Percentiles rank a stretch among this genome's conserved stretches.
Evolutionary conservation across 2,797 vertebrate genomes (phyloP).

Genomic region (Malurus splendens): DNA sequence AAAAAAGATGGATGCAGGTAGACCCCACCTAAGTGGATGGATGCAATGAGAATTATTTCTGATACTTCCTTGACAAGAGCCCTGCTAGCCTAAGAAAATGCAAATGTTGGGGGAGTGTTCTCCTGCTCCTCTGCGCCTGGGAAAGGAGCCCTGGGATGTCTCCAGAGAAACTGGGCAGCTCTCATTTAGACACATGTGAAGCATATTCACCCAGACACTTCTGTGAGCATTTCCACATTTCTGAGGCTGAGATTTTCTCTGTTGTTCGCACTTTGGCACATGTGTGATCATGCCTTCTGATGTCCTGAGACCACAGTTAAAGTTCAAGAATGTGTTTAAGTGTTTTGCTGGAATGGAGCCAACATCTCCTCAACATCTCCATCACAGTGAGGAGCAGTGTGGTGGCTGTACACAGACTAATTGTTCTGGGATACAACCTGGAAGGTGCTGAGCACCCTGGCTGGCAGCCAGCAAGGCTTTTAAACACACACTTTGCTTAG

Average conservation of each 20-base stretch:
- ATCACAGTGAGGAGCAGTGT: not conserved
- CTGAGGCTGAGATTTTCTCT: not conserved
- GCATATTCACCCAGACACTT: not conserved
- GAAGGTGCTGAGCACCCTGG: constrained; percentile 16
- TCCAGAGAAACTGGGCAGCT: not conserved
- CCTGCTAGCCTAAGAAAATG: not conserved
- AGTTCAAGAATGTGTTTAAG: not conserved
- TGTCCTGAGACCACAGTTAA: not conserved
- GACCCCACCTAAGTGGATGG: not conserved
- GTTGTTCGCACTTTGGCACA: not conserved
- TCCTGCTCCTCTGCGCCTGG: not conserved
- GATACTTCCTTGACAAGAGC: not conserved
- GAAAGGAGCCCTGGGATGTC: not conserved
- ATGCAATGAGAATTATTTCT: not conserved
- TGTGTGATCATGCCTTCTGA: not conserved
- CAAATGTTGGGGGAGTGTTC: not conserved
- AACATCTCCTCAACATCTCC: not conserved
- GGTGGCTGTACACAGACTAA: not conserved
- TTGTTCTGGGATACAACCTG: not conserved
- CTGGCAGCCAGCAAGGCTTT: constrained; percentile 29
- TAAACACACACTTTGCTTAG: not conserved
- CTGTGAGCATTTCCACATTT: not conserved
- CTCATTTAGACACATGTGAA: not conserved
- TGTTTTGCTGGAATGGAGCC: not conserved
- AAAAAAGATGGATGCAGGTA: not conserved